These are phyloP conservation scores for Rhagonycha fulva DNA, from an alignment of 2,888 invertebrate genomes.

Conservation along the genomic window DNA sequence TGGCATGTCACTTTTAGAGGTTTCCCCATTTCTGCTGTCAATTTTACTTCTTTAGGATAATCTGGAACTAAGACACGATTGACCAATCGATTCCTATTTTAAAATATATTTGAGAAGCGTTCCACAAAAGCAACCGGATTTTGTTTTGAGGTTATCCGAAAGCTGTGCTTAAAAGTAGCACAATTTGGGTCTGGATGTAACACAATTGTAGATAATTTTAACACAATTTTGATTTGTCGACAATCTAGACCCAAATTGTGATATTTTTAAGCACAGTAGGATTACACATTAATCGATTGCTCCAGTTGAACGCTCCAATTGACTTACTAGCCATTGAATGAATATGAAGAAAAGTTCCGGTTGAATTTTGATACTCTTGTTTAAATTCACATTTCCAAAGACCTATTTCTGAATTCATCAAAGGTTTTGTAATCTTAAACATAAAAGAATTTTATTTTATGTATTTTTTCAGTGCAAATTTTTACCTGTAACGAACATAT, in stretches of 20 bases:
- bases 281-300: too few relatives aligned
- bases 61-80: slow-evolving; percentile 3
- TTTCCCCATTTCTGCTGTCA: slow-evolving; percentile 5
- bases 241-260: too few relatives aligned
- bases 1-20: slow-evolving; percentile 20
- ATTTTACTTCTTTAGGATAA: slow-evolving; percentile 8
- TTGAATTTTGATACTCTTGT: not conserved
- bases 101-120: not conserved
- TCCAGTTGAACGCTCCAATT: not conserved
- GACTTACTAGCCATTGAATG: slow-evolving; percentile 8
- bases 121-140: too few relatives aligned
- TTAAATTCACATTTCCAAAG: slow-evolving; percentile 30
- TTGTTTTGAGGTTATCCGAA: too few relatives aligned
- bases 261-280: too few relatives aligned
- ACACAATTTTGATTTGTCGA: too few relatives aligned
- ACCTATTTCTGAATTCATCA: slow-evolving; percentile 28
- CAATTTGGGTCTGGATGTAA: too few relatives aligned
- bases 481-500: slow-evolving; percentile 30
- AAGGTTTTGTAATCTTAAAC: slow-evolving; percentile 29
- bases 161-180: too few relatives aligned
- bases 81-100: not conserved
- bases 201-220: too few relatives aligned
- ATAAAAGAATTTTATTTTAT: too few relatives aligned
- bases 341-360: slow-evolving; percentile 12
- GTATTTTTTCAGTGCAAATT: not conserved